Evolutionary conservation across 2,797 vertebrate species (phyloP).

Genomic region (Syndactyla subalaris): DNA sequence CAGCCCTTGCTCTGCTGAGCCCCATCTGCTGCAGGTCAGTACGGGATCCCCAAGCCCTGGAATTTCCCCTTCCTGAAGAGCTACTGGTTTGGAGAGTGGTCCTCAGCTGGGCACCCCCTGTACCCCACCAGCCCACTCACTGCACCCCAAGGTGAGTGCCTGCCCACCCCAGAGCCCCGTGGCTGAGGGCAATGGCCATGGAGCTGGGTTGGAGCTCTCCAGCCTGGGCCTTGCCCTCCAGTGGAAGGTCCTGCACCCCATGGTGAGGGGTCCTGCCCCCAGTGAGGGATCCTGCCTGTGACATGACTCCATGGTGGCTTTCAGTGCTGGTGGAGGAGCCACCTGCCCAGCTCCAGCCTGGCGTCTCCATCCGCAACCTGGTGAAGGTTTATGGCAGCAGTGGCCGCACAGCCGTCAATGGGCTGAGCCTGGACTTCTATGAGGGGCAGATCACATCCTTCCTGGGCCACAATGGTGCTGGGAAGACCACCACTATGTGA

Average conservation of each 20-base stretch:
- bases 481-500: constrained; percentile 95
- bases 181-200: fast-evolving
- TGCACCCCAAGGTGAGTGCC: constrained; percentile 70
- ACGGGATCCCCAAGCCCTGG: constrained; percentile 90
- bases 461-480: constrained; percentile 90
- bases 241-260: neutral
- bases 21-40: constrained; percentile 79
- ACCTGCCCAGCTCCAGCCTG: constrained; percentile 74
- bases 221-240: fast-evolving
- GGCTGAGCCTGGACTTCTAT: constrained; percentile 91
- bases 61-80: constrained; percentile 88
- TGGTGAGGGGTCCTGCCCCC: neutral
- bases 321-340: constrained; percentile 85
- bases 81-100: constrained; percentile 84
- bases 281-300: fast-evolving
- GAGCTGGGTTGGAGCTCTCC: neutral
- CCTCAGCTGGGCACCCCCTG: constrained; percentile 67
- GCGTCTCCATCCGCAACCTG: constrained; percentile 85
- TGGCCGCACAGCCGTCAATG: constrained; percentile 81
- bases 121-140: constrained; percentile 65
- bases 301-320: neutral
- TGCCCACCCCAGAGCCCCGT: fast-evolving
- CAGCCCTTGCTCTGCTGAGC: fast-evolving
- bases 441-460: constrained; percentile 92
- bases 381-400: constrained; percentile 88